Conservation (phyloP, 2,888 invertebrate genomes). For the Falcaria lacertinaria region DNA sequence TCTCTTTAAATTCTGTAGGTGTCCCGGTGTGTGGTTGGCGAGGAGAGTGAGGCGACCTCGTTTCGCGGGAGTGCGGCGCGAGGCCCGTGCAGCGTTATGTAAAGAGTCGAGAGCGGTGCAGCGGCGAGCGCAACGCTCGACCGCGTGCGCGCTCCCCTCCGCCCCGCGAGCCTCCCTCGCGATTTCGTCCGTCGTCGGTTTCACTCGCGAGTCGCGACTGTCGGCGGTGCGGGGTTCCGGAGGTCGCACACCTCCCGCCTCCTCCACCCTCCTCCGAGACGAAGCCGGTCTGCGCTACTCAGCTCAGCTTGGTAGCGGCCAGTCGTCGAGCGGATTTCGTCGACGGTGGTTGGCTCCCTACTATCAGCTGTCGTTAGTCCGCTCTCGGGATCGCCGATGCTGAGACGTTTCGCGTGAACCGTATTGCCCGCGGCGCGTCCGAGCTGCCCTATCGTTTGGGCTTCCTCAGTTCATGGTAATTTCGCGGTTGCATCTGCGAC, state of each 20-base stretch:
- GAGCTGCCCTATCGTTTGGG: constrained; percentile 24
- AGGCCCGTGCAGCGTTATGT: constrained; percentile 65
- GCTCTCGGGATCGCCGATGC: constrained; percentile 29
- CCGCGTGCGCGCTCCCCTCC: constrained; percentile 62
- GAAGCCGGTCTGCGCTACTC: constrained; percentile 35
- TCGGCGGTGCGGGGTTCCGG: constrained; percentile 58
- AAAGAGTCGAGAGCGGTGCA: constrained; percentile 67
- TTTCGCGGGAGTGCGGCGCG: constrained; percentile 44
- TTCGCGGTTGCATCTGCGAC: constrained; percentile 62
- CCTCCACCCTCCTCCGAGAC: constrained; percentile 50
- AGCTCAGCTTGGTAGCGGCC: constrained; percentile 49
- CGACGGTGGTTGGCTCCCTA: constrained; percentile 55
- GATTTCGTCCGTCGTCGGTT: constrained; percentile 56
- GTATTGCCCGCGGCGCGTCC: constrained; percentile 27
- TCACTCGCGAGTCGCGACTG: constrained; percentile 58
- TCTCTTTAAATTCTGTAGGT: constrained; percentile 67
- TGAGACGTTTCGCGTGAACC: constrained; percentile 34
- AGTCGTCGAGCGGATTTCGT: constrained; percentile 74
- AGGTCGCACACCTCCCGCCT: constrained; percentile 68
- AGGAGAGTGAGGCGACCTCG: constrained; percentile 67
- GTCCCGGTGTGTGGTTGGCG: constrained; percentile 48
- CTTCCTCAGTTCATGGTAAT: constrained; percentile 49
- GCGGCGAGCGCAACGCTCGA: constrained; percentile 68
- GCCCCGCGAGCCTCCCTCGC: constrained; percentile 33
- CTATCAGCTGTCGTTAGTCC: constrained; percentile 20